These are phyloP conservation scores for Novumbra hubbsi DNA, from an alignment of 2,797 vertebrate species.

Conservation along the genomic window DNA sequence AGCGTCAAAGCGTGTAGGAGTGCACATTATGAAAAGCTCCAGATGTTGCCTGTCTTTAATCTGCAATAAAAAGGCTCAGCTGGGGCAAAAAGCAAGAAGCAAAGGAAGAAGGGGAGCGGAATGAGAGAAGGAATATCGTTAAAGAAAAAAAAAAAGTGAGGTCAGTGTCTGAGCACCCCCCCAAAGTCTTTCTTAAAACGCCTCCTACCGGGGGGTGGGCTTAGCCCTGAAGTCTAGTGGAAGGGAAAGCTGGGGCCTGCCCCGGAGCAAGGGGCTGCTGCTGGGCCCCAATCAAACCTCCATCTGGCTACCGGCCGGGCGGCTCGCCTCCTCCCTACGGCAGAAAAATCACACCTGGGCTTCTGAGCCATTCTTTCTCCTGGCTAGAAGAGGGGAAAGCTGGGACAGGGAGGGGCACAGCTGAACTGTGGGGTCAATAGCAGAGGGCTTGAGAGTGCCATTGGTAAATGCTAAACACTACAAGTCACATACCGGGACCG, in stretches of 20 bases:
- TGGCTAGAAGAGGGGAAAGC: slow-evolving; percentile 51
- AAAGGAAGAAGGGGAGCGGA: slow-evolving; percentile 60
- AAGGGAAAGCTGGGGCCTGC: slow-evolving; percentile 57
- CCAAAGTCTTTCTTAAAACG: slow-evolving; percentile 70
- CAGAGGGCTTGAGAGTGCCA: slow-evolving; percentile 6
- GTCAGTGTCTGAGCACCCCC: slow-evolving; percentile 66
- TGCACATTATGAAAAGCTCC: slow-evolving; percentile 52
- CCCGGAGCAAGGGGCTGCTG: slow-evolving; percentile 49
- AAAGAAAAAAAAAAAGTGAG: slow-evolving; percentile 70
- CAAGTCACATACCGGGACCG: not conserved
- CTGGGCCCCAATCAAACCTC: slow-evolving; percentile 61
- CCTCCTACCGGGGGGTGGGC: slow-evolving; percentile 74
- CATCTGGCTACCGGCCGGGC: slow-evolving; percentile 52
- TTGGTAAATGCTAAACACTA: not conserved
- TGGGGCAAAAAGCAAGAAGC: slow-evolving; percentile 81
- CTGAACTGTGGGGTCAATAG: slow-evolving; percentile 16
- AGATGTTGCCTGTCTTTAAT: slow-evolving; percentile 90
- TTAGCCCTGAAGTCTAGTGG: slow-evolving; percentile 70
- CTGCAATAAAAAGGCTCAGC: slow-evolving; percentile 85
- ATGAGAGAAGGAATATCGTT: slow-evolving; percentile 71
- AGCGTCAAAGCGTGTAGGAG: not conserved
- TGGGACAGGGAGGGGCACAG: slow-evolving; percentile 37
- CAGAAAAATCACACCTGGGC: slow-evolving; percentile 18
- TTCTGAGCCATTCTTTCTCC: not conserved
- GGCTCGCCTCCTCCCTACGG: slow-evolving; percentile 52